phyloP scores from a whole-genome alignment of 2,113 vertebrate genomes.

The Cygnus atratus region DNA sequence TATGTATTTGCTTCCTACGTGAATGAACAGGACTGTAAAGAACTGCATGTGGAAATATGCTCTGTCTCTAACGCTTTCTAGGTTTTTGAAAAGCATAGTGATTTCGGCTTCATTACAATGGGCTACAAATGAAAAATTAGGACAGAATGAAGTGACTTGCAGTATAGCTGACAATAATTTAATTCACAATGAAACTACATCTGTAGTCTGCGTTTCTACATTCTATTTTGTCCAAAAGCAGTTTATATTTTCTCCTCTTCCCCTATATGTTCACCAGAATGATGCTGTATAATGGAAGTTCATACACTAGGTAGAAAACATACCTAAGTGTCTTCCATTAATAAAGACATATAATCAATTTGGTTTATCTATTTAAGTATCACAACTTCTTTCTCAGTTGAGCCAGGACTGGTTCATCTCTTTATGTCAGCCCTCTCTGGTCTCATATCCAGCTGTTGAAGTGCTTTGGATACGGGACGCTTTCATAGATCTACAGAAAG shows the following conservation, averaged over 20 bases:
- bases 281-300: not conserved
- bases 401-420: no score
- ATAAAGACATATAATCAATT: not conserved
- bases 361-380: not conserved
- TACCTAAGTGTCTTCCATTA: not conserved
- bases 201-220: not conserved
- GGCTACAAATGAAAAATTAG: not conserved
- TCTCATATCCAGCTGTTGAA: no score
- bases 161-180: not conserved
- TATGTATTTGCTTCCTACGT: not conserved
- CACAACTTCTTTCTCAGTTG: no score
- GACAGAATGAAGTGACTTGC: not conserved
- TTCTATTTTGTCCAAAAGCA: not conserved
- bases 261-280: not conserved
- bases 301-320: not conserved
- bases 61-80: not conserved
- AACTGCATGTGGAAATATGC: not conserved
- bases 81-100: not conserved
- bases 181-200: not conserved
- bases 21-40: not conserved
- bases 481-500: no score
- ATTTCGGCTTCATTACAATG: not conserved
- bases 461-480: no score
- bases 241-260: not conserved
- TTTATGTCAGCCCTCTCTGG: no score